Evolutionary conservation across 2,888 invertebrate species (phyloP), one percentile per base, ranked within the genome.

Genomic region (Phortica okadai): DNA sequence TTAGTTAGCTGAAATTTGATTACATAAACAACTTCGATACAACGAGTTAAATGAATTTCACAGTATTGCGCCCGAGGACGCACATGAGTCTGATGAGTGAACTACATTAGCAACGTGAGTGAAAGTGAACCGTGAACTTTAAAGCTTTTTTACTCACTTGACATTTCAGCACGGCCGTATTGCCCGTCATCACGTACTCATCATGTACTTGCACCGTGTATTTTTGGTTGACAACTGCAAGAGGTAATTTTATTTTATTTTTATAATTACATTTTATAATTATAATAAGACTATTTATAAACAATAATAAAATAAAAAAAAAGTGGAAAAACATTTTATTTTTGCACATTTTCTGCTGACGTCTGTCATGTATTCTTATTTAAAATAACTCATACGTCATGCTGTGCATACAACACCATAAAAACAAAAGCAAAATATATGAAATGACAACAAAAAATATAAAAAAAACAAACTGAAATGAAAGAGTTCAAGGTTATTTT

Each of bases 191-290:
- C 88, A 97, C 97, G 92, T 97, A 97, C 90, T 97, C 97, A 91
- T 98, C 97, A 82, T 96, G 96, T 82, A 98, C 97, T 92, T 96
- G 95, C 72, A 98, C 96, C 84, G 96, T 96, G 93, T 97, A 98
- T 85, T 96, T 95, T 89, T 95, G 95, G 90, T 95, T 95, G 80
- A 97, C 93, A 88, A 96, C 97, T 97, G 94, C 21, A 89, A 87
- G 4, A 33, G 33, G 33, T 33, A 33, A 33, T 1, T 33, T 21
- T 0, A 1, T 0, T 4, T 33, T 33, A 2, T 8, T 50, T 11
- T 50, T 8, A 5, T 50, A 50, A 50, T 11, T 50, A 50, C 50
- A 14, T 64, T 16, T 11, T 8, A 67, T 42, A 41, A 67, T 11
- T 67, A 67, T 67, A 41, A 67, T 67, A n/a, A 67, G 1, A 67